Conservation (phyloP, 2,797 vertebrate species). For the Eulemur mongoz region DNA sequence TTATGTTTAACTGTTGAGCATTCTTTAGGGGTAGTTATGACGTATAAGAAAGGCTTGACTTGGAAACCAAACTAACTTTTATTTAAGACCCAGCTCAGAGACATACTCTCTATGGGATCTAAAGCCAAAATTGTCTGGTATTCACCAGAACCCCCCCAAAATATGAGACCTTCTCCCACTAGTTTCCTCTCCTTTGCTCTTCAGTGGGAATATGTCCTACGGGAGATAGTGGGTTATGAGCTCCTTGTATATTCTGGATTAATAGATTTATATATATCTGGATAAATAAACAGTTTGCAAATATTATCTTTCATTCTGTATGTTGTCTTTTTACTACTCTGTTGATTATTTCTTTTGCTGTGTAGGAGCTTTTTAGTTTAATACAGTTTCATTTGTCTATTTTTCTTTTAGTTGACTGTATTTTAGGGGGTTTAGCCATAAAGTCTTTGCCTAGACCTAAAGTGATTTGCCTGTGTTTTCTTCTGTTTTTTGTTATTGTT, state of each 20-base stretch:
- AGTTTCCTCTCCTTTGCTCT: background rate
- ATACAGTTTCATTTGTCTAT: background rate
- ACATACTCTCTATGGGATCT: background rate
- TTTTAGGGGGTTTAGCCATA: background rate
- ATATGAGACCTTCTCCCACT: background rate
- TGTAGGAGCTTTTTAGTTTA: background rate
- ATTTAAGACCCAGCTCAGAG: background rate
- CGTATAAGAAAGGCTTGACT: background rate
- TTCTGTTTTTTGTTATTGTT: background rate
- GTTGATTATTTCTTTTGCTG: background rate
- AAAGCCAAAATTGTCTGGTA: background rate
- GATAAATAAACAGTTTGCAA: background rate
- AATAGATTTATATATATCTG: no score
- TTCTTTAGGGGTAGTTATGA: background rate
- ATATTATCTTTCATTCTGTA: background rate
- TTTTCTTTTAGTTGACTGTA: background rate
- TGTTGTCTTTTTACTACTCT: background rate
- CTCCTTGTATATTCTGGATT: background rate
- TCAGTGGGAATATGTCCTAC: background rate
- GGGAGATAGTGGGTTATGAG: background rate
- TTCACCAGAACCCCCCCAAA: background rate
- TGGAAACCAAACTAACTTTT: background rate
- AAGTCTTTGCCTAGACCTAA: background rate
- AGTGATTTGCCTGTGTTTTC: background rate
- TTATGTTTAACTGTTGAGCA: background rate